Percentiles rank a stretch among this genome's conserved stretches.
phyloP scores from a whole-genome alignment of 92 coral and sea anemone species.

The Phenganax subtilis region DNA sequence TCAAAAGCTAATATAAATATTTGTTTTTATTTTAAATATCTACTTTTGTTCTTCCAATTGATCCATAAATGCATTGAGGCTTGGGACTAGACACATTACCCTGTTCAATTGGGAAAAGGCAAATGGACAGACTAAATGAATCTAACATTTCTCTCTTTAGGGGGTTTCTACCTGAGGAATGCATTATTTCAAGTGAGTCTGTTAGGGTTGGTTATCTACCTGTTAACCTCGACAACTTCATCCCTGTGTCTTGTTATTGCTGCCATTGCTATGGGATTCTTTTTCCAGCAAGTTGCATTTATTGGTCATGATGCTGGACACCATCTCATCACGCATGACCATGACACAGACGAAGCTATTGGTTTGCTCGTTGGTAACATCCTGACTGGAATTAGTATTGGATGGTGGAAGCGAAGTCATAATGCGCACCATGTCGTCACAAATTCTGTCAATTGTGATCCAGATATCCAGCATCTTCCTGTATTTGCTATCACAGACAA shows the following conservation, averaged over 20 bases:
- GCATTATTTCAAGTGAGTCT: conserved; percentile 45
- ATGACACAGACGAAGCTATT: conserved; percentile 57
- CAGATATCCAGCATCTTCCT: conserved; percentile 96
- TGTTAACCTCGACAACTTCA: conserved; percentile 66
- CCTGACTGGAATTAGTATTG: conserved; percentile 86
- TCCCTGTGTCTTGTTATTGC: conserved; percentile 58
- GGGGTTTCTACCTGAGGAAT: conserved; percentile 72
- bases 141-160: conserved; percentile 43
- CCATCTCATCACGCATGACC: conserved; percentile 74
- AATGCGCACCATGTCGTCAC: conserved; percentile 97
- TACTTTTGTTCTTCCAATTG: too few species aligned
- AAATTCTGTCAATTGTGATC: conserved; percentile 93
- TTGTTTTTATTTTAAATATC: too few species aligned
- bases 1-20: too few species aligned
- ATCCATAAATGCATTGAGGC: too few species aligned
- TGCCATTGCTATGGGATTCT: conserved; percentile 67
- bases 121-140: neutral
- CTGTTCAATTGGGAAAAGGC: too few species aligned
- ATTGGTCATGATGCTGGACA: conserved; percentile 95
- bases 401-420: conserved; percentile 97
- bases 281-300: conserved; percentile 97
- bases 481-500: conserved; percentile 91
- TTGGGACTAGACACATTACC: neutral
- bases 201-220: conserved; percentile 63
- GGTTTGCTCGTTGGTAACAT: conserved; percentile 85